Base-by-base conservation (phyloP, 2,797 vertebrate species). In the Australoheros facetus region DNA sequence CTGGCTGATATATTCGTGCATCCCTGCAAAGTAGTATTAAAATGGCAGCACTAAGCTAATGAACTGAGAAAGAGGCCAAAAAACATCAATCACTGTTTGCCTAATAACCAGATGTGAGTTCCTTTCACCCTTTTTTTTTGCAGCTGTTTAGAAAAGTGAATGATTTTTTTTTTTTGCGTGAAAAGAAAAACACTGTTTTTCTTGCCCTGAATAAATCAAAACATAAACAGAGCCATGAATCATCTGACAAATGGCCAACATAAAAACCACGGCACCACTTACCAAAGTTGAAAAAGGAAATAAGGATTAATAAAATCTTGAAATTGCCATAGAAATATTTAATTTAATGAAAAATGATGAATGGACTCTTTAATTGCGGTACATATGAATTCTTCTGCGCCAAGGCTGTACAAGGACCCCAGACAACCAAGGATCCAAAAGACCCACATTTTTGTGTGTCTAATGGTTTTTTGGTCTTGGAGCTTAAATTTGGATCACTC, bases 201-300 rank as follows among this genome's bases (percentile, higher is more conserved):
- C 57, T 60, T 64, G n/a, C 21, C 73, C 14, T 71, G 77, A 82
- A 73, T 78, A 42, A 74, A 71, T 73, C 55, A 71, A 81, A 73
- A 32, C 56, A 83, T 54, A 74, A 37, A 45, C 45, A 83, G 71
- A 80, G 66, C 34, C 60, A 69, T 81, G 73, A 85, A 81, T 81
- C 70, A 81, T 81, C 34, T 86, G 81, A 89, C 16, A 62, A 85
- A 85, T 42, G 17, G 76, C 71, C 83, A 78, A 75, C 39, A 39
- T 64, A 64, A 64, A 82, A 76, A 80, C 56, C 19, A 26, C 56
- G 39, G 17, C 26, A 1, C 45, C 6, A 60, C 59, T 78, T 71
- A 48, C 42, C 26, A 60, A 26, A 32, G 73, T 60, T 73, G 64
- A 79, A 83, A 51, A n/a, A 26, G 42, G 19, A 75, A 78, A 78